Conservation (phyloP, 2,113 vertebrate species). For the Strigops habroptila region DNA sequence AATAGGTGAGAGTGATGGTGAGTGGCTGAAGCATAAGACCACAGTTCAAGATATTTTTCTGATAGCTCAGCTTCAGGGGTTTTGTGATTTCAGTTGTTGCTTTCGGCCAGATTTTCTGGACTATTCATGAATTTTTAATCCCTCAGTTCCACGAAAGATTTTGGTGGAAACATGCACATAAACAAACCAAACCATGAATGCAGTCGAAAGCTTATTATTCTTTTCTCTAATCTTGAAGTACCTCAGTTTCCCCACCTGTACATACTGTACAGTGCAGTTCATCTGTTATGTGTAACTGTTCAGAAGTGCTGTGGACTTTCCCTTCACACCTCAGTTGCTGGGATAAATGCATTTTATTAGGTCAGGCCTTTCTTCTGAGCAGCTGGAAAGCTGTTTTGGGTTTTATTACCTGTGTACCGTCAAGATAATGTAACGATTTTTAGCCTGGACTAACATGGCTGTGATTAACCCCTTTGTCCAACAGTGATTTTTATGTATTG, state of each 20-base stretch:
- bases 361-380: not conserved
- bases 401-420: not conserved
- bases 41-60: not conserved
- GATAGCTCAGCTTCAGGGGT: not conserved
- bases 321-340: not conserved
- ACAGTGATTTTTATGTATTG: not conserved
- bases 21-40: not conserved
- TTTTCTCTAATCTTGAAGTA: not conserved
- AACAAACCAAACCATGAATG: not conserved
- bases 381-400: not conserved
- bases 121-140: not conserved
- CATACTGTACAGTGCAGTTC: rapidly evolving
- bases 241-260: not conserved
- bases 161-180: not conserved
- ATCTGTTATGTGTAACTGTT: not conserved
- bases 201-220: not conserved
- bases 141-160: not conserved
- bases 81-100: not conserved
- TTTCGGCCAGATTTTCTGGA: not conserved
- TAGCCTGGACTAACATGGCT: not conserved
- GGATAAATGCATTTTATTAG: not conserved
- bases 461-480: not conserved
- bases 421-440: not conserved
- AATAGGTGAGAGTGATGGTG: not conserved
- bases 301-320: not conserved